A percentile compares a stretch with the other conserved stretches of the same genome.
Conservation (phyloP, 2,888 invertebrate genomes). For the Lepeophtheirus nordmannii region DNA sequence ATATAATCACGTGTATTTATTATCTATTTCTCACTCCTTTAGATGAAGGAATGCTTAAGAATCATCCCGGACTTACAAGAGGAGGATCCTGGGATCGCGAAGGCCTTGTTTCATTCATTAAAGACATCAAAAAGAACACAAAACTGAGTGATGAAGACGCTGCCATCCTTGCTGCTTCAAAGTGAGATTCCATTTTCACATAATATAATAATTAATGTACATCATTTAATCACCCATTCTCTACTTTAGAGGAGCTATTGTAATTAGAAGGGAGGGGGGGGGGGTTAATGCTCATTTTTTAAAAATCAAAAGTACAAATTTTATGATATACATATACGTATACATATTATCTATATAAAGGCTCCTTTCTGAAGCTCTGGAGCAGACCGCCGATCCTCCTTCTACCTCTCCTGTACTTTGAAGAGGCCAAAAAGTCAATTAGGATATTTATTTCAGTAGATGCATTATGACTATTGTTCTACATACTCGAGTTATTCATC, state of each 20-base stretch:
- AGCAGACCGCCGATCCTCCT: too few species aligned
- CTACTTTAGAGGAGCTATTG: background rate
- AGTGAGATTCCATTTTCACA: constrained; percentile 31
- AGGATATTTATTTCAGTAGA: too few species aligned
- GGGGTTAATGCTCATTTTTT: too few species aligned
- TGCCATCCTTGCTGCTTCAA: constrained; percentile 40
- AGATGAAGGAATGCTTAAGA: constrained; percentile 33
- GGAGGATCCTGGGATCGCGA: constrained; percentile 36
- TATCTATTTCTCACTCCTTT: constrained; percentile 10
- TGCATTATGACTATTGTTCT: too few species aligned
- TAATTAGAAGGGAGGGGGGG: background rate
- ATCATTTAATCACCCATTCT: background rate
- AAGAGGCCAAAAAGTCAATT: too few species aligned
- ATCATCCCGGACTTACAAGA: constrained; percentile 27
- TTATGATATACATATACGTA: too few species aligned
- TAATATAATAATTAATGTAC: background rate
- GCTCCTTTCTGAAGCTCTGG: too few species aligned
- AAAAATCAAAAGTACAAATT: too few species aligned
- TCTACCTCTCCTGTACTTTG: too few species aligned
- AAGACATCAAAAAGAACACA: constrained; percentile 39
- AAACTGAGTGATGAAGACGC: constrained; percentile 42
- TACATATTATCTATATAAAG: too few species aligned
- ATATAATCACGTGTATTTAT: too few species aligned
- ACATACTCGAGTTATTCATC: too few species aligned
- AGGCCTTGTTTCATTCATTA: constrained; percentile 36